These are phyloP conservation scores for Cassiopea andromeda DNA, from an alignment of 30 jellyfish, hydroid and myxozoan genomes.

Conservation along the genomic window DNA sequence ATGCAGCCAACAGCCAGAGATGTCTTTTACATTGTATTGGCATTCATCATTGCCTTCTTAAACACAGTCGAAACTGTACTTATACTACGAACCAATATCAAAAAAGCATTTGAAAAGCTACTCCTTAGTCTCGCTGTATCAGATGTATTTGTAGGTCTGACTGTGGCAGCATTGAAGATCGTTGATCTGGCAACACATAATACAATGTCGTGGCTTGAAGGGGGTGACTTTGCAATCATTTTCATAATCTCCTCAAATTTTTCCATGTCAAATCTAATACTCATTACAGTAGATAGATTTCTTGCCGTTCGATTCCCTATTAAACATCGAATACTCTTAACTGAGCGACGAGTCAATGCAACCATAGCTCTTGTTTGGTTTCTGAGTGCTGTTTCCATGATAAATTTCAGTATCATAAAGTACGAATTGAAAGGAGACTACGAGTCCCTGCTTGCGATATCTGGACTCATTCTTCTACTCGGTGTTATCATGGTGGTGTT, in stretches of 20 bases:
- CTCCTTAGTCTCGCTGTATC: constrained; percentile 34
- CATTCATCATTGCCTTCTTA: background rate
- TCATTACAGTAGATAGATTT: constrained; percentile 29
- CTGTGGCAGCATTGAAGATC: background rate
- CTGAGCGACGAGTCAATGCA: background rate
- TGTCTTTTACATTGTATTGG: background rate
- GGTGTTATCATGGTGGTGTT: background rate
- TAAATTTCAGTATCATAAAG: no score
- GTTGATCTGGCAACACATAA: background rate
- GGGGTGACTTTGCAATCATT: background rate
- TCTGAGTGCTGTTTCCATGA: background rate
- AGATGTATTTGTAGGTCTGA: background rate
- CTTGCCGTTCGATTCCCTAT: constrained; percentile 36
- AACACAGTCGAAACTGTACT: constrained; percentile 8
- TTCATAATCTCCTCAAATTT: background rate
- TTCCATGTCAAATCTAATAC: background rate
- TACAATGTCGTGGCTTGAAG: background rate
- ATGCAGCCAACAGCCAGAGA: no score
- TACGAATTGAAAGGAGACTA: background rate
- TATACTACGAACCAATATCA: background rate
- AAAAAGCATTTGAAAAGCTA: constrained; percentile 11
- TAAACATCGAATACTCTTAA: constrained; percentile 4
- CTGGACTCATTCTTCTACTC: background rate
- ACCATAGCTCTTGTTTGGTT: background rate
- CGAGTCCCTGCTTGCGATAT: background rate